Evolutionary conservation across 2,797 vertebrate genomes (phyloP).

Genomic region (Platalea minor): DNA sequence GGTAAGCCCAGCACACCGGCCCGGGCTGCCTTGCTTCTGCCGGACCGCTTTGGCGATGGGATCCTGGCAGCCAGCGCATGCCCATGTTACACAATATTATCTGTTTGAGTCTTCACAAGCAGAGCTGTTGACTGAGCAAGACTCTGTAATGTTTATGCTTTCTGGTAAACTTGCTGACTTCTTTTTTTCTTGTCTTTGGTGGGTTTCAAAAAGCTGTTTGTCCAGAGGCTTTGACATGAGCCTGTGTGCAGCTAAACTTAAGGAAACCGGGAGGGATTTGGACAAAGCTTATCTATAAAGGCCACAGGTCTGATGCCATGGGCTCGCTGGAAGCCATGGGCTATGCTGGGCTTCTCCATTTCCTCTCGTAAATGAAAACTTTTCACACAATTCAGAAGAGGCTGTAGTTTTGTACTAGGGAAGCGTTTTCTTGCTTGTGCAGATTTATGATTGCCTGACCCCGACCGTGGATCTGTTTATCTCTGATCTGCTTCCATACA

Average conservation of each 20-base stretch:
- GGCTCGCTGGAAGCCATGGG: not conserved
- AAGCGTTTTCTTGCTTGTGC: not conserved
- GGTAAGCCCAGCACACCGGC: constrained; percentile 73
- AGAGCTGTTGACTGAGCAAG: not conserved
- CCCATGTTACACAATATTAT: not conserved
- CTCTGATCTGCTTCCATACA: not conserved
- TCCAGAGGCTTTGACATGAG: not conserved
- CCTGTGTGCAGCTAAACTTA: not conserved
- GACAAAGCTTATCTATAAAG: not conserved
- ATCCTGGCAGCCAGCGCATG: not conserved
- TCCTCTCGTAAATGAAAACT: not conserved
- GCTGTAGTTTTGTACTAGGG: not conserved
- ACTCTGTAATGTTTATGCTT: not conserved
- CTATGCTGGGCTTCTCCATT: not conserved
- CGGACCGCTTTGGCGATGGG: accelerated
- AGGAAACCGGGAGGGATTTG: not conserved
- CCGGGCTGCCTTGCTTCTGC: not conserved
- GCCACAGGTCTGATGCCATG: not conserved
- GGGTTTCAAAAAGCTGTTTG: not conserved
- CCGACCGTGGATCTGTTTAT: not conserved
- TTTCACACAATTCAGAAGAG: not conserved
- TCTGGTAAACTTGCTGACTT: not conserved
- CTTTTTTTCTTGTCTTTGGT: not conserved
- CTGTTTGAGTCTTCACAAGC: not conserved
- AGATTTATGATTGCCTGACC: not conserved